phyloP scores from a whole-genome alignment of 2,113 vertebrate genomes.

The Reinhardtius hippoglossoides region DNA sequence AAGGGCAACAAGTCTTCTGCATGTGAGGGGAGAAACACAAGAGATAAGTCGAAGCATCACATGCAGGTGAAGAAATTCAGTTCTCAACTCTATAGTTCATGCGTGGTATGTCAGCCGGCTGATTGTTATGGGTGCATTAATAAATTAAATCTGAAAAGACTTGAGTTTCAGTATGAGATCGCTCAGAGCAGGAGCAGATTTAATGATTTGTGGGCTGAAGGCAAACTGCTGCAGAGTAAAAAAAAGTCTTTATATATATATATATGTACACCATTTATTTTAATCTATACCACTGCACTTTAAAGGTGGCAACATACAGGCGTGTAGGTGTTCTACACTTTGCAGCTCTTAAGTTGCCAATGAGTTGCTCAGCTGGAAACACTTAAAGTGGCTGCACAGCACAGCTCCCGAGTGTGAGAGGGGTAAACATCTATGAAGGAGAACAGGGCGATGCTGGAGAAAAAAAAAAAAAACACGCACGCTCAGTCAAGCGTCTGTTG shows the following conservation, averaged over 20 bases:
- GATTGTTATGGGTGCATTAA: no score
- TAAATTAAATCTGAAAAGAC: no score
- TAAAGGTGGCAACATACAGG: background rate
- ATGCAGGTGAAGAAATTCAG: no score
- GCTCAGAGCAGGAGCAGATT: no score
- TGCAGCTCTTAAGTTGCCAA: background rate
- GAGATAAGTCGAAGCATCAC: no score
- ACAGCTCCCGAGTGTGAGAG: background rate
- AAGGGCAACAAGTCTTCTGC: no score
- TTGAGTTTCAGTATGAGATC: no score
- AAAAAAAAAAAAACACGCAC: constrained; percentile 2
- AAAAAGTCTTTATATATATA: background rate
- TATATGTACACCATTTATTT: background rate
- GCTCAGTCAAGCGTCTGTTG: constrained; percentile 2
- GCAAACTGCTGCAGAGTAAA: no score
- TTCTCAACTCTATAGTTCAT: no score
- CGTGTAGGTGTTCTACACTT: background rate
- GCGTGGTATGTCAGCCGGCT: no score
- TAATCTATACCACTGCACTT: background rate
- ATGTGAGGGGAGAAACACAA: no score
- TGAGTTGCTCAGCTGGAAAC: constrained; percentile 13
- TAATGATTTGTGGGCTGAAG: no score
- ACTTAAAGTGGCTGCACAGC: background rate
- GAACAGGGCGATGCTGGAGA: background rate
- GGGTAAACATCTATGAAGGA: constrained; percentile 21